A percentile compares a stretch with the other conserved stretches of the same genome.
These are phyloP conservation scores for Nemoura dubitans DNA, from an alignment of 2,888 invertebrate species.

Conservation along the genomic window DNA sequence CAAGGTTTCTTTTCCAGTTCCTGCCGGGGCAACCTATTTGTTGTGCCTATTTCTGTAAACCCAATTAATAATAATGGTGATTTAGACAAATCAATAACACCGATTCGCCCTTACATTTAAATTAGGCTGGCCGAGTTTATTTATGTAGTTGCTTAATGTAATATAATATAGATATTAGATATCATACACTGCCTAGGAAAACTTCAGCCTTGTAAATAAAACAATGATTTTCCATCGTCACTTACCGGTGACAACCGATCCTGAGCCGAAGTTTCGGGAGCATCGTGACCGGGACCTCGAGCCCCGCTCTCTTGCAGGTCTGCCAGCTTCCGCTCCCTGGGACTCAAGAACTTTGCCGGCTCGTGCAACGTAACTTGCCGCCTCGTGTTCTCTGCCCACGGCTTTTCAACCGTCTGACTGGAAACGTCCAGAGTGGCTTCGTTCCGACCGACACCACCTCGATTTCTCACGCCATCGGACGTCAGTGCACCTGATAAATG, in stretches of 20 bases:
- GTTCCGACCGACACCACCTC: not conserved
- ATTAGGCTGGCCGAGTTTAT: too few species aligned
- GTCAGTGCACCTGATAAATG: not conserved
- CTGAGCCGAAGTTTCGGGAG: not conserved
- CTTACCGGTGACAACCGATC: not conserved
- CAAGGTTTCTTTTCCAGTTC: not conserved
- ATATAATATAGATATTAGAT: too few species aligned
- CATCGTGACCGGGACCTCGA: not conserved
- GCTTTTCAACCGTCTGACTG: not conserved
- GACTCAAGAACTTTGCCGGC: conserved; percentile 29
- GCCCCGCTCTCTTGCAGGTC: conserved; percentile 39
- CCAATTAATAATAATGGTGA: too few species aligned
- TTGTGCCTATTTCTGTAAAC: too few species aligned
- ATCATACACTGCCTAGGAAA: too few species aligned
- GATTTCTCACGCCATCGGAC: not conserved
- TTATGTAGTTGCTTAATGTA: too few species aligned
- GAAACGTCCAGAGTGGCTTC: not conserved
- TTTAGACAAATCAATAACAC: too few species aligned
- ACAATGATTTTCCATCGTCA: not conserved
- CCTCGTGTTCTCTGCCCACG: not conserved
- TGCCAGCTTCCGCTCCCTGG: conserved; percentile 45
- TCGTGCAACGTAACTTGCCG: not conserved
- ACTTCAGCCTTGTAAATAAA: too few species aligned
- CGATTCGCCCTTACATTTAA: too few species aligned
- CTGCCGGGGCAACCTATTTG: too few species aligned